Percentiles rank a stretch among this genome's conserved stretches.
phyloP scores from a whole-genome alignment of 2,113 vertebrate species.

The Rhinopomastus cyanomelas region DNA sequence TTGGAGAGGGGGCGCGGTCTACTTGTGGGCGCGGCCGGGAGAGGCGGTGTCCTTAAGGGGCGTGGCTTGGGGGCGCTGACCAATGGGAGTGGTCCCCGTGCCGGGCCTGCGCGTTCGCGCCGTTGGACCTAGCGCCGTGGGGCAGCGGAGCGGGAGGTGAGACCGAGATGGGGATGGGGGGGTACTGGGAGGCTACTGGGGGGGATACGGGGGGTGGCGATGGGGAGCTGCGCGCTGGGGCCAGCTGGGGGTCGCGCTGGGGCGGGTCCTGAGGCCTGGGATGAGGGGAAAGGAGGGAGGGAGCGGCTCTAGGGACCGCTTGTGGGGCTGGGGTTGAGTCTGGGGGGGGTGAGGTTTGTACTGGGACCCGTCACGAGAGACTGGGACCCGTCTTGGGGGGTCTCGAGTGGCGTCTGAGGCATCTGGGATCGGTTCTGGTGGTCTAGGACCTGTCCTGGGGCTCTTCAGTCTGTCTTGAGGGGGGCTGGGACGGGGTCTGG shows the following conservation, averaged over 20 bases:
- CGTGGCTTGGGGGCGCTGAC: rapidly evolving
- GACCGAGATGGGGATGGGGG: not conserved
- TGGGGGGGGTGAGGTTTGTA: too few relatives aligned
- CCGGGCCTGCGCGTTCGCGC: not conserved
- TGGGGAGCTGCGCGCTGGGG: not conserved
- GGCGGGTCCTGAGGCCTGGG: not conserved
- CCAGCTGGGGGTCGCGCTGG: not conserved
- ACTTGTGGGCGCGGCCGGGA: too few relatives aligned
- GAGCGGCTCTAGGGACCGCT: not conserved
- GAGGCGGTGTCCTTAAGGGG: too few relatives aligned
- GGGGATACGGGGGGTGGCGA: not conserved
- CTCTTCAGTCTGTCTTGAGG: too few relatives aligned
- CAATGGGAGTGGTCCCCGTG: slow-evolving; percentile 2
- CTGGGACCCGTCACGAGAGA: too few relatives aligned
- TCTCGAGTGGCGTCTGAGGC: too few relatives aligned
- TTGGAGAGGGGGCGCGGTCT: rapidly evolving
- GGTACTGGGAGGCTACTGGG: too few relatives aligned
- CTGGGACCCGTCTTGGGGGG: too few relatives aligned
- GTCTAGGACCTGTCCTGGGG: too few relatives aligned
- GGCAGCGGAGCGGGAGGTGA: not conserved
- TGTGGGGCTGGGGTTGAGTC: not conserved
- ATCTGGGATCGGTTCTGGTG: not conserved
- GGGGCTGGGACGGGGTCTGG: too few relatives aligned
- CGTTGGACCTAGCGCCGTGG: not conserved
- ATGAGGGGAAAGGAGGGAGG: not conserved